Conservation (phyloP, 2,113 vertebrate species). For the Carollia perspicillata region DNA sequence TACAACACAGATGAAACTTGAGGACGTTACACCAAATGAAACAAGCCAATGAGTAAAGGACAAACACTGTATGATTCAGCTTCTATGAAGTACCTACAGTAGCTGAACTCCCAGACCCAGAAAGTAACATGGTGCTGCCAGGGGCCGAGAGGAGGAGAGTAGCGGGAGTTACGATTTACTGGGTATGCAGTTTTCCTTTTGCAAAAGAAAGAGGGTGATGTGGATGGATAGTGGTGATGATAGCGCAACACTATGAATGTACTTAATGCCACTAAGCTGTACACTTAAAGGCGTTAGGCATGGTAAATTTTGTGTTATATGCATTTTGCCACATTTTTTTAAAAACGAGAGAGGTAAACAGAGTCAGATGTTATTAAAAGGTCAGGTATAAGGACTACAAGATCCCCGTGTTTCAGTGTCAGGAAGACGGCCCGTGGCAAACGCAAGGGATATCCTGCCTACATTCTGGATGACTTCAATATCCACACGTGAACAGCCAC, state of each 20-base stretch:
- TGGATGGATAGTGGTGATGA: not conserved
- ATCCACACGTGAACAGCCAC: not conserved
- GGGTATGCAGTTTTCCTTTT: not conserved
- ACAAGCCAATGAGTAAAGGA: not conserved
- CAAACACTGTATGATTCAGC: not conserved
- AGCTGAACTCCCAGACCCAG: not conserved
- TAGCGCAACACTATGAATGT: not conserved
- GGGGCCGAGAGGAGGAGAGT: rapidly evolving
- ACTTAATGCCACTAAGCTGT: not conserved
- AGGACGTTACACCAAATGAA: not conserved
- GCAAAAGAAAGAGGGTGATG: not conserved
- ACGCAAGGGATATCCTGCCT: not conserved
- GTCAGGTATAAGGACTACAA: not conserved
- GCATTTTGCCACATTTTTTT: not conserved
- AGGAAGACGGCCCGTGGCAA: not conserved
- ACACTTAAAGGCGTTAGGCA: not conserved
- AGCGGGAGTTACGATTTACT: not conserved
- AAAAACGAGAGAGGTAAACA: not conserved
- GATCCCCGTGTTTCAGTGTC: not conserved
- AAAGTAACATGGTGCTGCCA: not conserved
- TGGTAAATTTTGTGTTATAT: not conserved
- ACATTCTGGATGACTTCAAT: not conserved
- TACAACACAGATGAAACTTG: not conserved
- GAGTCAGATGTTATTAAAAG: not conserved
- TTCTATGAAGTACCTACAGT: not conserved